Base-by-base conservation (phyloP, 2,797 vertebrate species). In the Silurus lanzhouensis region DNA sequence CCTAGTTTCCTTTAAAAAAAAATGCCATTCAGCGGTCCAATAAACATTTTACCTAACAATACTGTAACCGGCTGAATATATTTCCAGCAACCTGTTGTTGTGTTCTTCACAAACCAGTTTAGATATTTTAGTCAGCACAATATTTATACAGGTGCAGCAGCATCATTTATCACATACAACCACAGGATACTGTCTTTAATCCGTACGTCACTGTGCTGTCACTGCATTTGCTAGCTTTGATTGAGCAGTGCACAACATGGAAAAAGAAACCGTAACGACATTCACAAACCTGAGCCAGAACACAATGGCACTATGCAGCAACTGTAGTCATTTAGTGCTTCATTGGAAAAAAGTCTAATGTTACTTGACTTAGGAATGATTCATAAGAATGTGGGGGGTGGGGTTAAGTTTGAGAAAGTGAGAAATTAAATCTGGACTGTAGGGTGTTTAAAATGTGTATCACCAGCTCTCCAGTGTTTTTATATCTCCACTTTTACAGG, bases 381-480 rank as follows among this genome's bases (percentile, higher is more conserved):
- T 78, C n/a, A 17, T 15, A 78, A 58, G 17, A 60, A 78, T 38
- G 55, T 55, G 48, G 31, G 15, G 58, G 20, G 31, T 31, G 38
- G 38, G 55, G 2, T 38, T 22, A 61, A 22, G 17, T 22, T 38
- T 61, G 27, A 60, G 19, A 58, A 70, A 38, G 20, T 44, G 6
- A 15, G 20, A 14, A 46, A 64, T 64, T 64, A 52, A 75, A 27
- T 27, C 44, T 52, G 70, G 58, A 48, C n/a, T 38, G 46, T 38
- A 4, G 25, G 48, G 60, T 55, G 10, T 27, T 25, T 81, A 66
- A 67, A 68, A 38, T 60, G 38, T 75, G 64, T 64, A 67, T 90
- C 84, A 83, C 84, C 68, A 44, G 71, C 84, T 86, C 75, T 80
- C 64, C 60, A 80, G 38, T 57, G n/a, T 27, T 81, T 27, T 81